Evolutionary conservation across 2,888 invertebrate species (phyloP).

Genomic region (Glyphotaelius pellucidus): DNA sequence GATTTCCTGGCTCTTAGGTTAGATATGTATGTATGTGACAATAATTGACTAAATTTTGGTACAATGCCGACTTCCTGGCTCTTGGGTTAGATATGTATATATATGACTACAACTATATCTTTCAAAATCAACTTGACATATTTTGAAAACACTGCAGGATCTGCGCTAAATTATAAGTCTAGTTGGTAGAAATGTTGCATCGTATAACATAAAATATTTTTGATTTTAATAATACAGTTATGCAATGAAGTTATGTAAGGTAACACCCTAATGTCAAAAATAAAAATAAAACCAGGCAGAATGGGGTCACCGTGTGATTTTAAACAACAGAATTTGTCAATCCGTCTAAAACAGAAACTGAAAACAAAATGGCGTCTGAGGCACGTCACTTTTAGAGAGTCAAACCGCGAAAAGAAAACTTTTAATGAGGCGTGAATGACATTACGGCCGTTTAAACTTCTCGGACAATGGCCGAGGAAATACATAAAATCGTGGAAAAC

Average conservation of each 20-base stretch:
- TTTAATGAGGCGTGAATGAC: constrained; percentile 45
- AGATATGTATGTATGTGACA: no score
- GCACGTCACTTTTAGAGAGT: not conserved
- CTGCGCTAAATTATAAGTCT: no score
- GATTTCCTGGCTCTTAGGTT: no score
- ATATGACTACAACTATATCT: no score
- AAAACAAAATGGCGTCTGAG: not conserved
- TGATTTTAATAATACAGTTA: no score
- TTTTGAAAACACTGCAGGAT: no score
- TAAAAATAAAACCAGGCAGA: not conserved
- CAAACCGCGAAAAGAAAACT: constrained; percentile 7
- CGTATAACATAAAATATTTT: no score
- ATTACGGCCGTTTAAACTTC: not conserved
- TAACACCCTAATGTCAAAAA: not conserved
- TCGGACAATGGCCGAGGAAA: constrained; percentile 18
- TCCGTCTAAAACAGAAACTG: not conserved
- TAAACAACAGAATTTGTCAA: constrained; percentile 2
- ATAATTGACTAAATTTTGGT: no score
- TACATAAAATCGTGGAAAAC: constrained; percentile 14
- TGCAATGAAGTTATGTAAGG: not conserved
- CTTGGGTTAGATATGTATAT: no score
- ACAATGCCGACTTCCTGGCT: no score
- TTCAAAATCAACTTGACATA: no score
- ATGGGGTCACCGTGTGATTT: not conserved
- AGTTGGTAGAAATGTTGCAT: no score